A percentile compares a stretch with the other conserved stretches of the same genome.
Conservation (phyloP, 2,113 vertebrate genomes). For the Pelobates fuscus region DNA sequence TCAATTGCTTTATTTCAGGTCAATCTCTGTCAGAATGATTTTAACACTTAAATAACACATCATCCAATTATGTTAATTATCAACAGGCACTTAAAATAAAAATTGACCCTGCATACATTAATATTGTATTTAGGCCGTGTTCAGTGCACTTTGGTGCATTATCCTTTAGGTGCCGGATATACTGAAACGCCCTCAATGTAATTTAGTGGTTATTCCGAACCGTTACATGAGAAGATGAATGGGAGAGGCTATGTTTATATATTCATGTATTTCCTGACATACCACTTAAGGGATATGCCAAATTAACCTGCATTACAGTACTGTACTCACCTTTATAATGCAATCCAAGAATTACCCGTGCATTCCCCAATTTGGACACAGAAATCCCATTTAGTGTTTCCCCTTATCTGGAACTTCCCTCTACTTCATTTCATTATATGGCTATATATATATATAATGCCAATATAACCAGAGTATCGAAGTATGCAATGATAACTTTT, state of each 20-base stretch:
- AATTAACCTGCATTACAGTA: background rate
- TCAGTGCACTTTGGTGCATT: background rate
- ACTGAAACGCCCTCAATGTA: background rate
- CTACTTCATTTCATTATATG: no score
- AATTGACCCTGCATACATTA: background rate
- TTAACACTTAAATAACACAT: no score
- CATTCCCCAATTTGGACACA: background rate
- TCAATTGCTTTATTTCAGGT: no score
- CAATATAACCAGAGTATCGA: no score
- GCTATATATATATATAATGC: no score
- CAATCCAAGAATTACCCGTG: background rate
- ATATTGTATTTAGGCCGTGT: background rate
- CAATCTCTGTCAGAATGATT: no score
- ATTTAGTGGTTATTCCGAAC: constrained; percentile 6
- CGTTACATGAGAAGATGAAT: background rate
- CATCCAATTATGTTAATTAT: no score
- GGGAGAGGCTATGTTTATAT: background rate
- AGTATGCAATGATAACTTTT: no score
- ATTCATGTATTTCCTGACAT: background rate
- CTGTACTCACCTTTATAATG: background rate
- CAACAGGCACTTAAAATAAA: no score
- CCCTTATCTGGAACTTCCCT: no score
- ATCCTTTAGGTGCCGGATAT: constrained; percentile 3
- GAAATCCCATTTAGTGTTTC: background rate
- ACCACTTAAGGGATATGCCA: background rate